Evolutionary conservation across 2,888 invertebrate species (phyloP).

Genomic region (Thereva unica): DNA sequence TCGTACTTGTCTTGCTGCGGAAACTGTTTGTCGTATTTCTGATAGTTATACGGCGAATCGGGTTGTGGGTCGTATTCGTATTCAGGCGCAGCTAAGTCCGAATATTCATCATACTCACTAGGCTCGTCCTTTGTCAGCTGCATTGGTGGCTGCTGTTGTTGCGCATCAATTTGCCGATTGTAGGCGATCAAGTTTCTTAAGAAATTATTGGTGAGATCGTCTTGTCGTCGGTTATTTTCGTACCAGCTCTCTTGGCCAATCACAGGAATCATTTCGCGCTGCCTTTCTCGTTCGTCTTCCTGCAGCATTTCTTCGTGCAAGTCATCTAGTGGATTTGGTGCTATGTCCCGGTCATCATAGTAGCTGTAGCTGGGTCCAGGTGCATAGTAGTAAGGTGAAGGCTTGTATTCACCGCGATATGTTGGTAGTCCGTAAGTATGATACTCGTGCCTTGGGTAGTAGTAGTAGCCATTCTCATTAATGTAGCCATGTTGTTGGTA

Average conservation of each 20-base stretch:
- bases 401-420: slow-evolving; percentile 48
- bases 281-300: slow-evolving; percentile 64
- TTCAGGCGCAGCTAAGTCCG: slow-evolving; percentile 41
- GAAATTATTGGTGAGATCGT: slow-evolving; percentile 55
- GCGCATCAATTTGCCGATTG: slow-evolving; percentile 61
- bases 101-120: slow-evolving; percentile 64
- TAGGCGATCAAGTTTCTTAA: slow-evolving; percentile 69
- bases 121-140: slow-evolving; percentile 57
- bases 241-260: slow-evolving; percentile 69
- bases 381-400: slow-evolving; percentile 59
- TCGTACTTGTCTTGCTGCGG: slow-evolving; percentile 21
- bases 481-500: slow-evolving; percentile 40
- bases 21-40: slow-evolving; percentile 40
- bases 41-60: slow-evolving; percentile 39
- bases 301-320: slow-evolving; percentile 65
- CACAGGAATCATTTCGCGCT: slow-evolving; percentile 40
- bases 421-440: slow-evolving; percentile 47
- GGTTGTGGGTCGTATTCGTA: slow-evolving; percentile 43
- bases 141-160: slow-evolving; percentile 53
- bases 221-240: slow-evolving; percentile 57
- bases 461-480: slow-evolving; percentile 43
- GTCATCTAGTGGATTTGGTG: slow-evolving; percentile 60
- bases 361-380: slow-evolving; percentile 56
- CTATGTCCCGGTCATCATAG: slow-evolving; percentile 53
- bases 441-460: slow-evolving; percentile 44